Percentiles rank a stretch among this genome's conserved stretches.
Conservation (phyloP, 2,113 vertebrate species). For the Pelusios castaneus region DNA sequence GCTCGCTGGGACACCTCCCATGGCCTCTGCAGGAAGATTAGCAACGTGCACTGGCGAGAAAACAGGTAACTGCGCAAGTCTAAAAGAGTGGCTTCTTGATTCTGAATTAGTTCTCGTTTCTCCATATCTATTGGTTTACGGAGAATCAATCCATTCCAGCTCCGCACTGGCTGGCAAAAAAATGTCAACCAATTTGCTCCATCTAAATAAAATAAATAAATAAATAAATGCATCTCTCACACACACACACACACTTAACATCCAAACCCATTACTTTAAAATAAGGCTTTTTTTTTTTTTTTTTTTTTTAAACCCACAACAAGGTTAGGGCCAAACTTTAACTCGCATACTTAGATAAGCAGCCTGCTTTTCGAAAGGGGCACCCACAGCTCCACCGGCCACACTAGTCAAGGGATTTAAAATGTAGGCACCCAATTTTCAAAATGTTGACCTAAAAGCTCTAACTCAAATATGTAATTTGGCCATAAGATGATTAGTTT, state of each 20-base stretch:
- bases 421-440: background rate
- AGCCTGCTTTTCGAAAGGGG: background rate
- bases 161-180: constrained; percentile 94
- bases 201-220: constrained; percentile 82
- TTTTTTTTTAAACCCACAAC: background rate
- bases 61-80: constrained; percentile 98
- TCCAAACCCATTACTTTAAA: constrained; percentile 12
- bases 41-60: constrained; percentile 95
- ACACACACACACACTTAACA: constrained; percentile 45
- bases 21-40: constrained; percentile 95
- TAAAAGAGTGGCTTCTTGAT: constrained; percentile 89
- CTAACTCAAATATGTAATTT: background rate
- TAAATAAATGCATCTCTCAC: too few relatives aligned
- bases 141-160: constrained; percentile 93
- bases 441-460: background rate
- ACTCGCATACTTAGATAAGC: background rate
- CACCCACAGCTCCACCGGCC: background rate
- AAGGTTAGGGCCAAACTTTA: background rate
- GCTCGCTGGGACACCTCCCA: constrained; percentile 97
- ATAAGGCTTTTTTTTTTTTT: background rate
- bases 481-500: background rate
- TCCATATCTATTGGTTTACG: constrained; percentile 98
- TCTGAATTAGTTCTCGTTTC: constrained; percentile 93
- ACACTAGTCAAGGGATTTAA: background rate
- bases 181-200: constrained; percentile 96